phyloP scores from a whole-genome alignment of 2,113 vertebrate species.

The Rhombomys opimus region DNA sequence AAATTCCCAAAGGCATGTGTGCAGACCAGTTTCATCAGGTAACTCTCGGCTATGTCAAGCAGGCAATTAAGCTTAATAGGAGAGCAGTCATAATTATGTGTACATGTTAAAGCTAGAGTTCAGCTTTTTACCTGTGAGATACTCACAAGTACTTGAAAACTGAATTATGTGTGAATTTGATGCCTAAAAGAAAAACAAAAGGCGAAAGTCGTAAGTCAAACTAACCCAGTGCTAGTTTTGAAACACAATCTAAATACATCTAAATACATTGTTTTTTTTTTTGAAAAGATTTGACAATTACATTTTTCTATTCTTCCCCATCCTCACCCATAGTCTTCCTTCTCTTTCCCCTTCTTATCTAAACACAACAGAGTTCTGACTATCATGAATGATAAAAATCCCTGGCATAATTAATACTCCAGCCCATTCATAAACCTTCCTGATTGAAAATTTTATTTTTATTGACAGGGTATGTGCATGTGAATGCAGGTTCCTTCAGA shows the following conservation, averaged over 20 bases:
- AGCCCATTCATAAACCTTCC: slow-evolving; percentile 81
- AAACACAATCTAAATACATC: background rate
- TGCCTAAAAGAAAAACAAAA: background rate
- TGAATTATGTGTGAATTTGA: background rate
- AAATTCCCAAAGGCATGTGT: background rate
- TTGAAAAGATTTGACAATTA: background rate
- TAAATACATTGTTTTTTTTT: background rate
- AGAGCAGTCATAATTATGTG: background rate
- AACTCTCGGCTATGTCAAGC: background rate
- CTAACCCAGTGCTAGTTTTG: background rate
- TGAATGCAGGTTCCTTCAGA: background rate
- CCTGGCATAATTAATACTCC: slow-evolving; percentile 78
- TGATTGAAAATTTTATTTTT: background rate
- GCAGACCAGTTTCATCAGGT: background rate
- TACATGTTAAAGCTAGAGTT: background rate
- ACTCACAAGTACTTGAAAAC: background rate
- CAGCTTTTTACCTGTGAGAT: background rate
- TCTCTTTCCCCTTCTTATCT: slow-evolving; percentile 66
- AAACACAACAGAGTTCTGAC: slow-evolving; percentile 70
- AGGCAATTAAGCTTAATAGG: background rate
- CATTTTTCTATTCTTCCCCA: background rate
- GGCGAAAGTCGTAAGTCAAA: background rate
- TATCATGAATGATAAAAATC: slow-evolving; percentile 73
- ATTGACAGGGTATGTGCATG: background rate
- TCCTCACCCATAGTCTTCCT: background rate